Percentiles rank a stretch among this genome's conserved stretches.
These are phyloP conservation scores for Varanus salvator DNA, from an alignment of 2,113 vertebrate species.

Conservation along the genomic window DNA sequence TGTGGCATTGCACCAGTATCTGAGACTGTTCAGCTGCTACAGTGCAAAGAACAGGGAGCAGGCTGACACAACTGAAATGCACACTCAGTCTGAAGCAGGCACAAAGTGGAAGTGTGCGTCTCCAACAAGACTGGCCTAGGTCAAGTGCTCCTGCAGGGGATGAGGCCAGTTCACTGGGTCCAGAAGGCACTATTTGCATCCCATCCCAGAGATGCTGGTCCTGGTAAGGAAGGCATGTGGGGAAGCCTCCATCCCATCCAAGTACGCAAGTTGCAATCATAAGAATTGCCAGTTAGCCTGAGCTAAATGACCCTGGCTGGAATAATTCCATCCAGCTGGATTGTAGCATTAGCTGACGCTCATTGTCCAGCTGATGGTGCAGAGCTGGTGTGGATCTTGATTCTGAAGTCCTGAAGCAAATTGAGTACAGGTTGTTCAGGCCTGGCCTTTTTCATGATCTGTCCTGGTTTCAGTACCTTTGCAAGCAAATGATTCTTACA, in stretches of 20 bases:
- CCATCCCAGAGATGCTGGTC: background rate
- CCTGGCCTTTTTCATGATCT: conserved; percentile 33
- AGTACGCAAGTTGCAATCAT: background rate
- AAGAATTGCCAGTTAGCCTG: background rate
- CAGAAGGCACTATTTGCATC: background rate
- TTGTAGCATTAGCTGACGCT: background rate
- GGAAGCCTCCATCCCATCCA: background rate
- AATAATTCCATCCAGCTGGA: background rate
- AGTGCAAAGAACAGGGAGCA: too few relatives aligned
- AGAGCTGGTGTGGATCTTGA: conserved; percentile 11
- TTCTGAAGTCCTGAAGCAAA: conserved; percentile 17
- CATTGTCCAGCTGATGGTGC: background rate
- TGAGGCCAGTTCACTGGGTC: background rate
- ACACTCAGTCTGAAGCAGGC: too few relatives aligned
- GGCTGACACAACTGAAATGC: too few relatives aligned
- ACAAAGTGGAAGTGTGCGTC: background rate
- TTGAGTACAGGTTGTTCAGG: conserved; percentile 8
- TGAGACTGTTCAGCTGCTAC: too few relatives aligned
- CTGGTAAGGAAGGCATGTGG: background rate
- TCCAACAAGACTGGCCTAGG: background rate
- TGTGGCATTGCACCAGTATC: too few relatives aligned
- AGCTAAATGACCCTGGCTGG: background rate
- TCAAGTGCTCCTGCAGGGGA: background rate
- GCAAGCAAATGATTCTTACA: conserved; percentile 32
- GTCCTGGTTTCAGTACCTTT: conserved; percentile 30